Conservation (phyloP, 2,797 vertebrate genomes). For the Poecilia picta region DNA sequence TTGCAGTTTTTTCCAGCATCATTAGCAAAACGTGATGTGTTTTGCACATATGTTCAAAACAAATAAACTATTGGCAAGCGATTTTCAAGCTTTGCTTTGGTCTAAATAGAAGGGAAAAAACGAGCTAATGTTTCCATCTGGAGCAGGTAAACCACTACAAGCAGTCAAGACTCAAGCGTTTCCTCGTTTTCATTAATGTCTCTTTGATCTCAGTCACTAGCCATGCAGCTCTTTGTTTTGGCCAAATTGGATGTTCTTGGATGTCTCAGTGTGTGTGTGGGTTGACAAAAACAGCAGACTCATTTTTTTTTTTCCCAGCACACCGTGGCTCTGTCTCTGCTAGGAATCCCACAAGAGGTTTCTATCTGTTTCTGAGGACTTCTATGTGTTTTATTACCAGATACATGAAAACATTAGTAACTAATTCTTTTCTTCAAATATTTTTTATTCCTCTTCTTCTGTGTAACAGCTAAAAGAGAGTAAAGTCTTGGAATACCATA, state of each 20-base stretch:
- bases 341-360: constrained; percentile 53
- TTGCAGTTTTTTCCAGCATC: neutral
- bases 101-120: constrained; percentile 28
- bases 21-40: neutral
- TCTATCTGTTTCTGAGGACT: constrained; percentile 56
- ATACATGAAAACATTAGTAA: constrained; percentile 38
- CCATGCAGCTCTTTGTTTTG: constrained; percentile 47
- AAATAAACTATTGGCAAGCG: constrained; percentile 12
- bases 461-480: constrained; percentile 32
- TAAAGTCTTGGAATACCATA: constrained; percentile 38
- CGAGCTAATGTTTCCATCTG: constrained; percentile 29
- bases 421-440: constrained; percentile 32
- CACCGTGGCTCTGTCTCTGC: constrained; percentile 50
- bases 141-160: constrained; percentile 46
- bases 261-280: constrained; percentile 70
- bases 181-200: constrained; percentile 44
- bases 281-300: constrained; percentile 56
- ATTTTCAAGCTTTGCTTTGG: constrained; percentile 25
- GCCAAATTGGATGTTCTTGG: constrained; percentile 56
- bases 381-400: constrained; percentile 52
- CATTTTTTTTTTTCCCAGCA: constrained; percentile 44
- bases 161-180: constrained; percentile 61
- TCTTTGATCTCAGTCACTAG: constrained; percentile 31
- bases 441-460: constrained; percentile 30
- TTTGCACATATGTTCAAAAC: neutral